These are phyloP conservation scores for Epinotia ramella DNA, from an alignment of 2,888 invertebrate genomes.

Conservation along the genomic window DNA sequence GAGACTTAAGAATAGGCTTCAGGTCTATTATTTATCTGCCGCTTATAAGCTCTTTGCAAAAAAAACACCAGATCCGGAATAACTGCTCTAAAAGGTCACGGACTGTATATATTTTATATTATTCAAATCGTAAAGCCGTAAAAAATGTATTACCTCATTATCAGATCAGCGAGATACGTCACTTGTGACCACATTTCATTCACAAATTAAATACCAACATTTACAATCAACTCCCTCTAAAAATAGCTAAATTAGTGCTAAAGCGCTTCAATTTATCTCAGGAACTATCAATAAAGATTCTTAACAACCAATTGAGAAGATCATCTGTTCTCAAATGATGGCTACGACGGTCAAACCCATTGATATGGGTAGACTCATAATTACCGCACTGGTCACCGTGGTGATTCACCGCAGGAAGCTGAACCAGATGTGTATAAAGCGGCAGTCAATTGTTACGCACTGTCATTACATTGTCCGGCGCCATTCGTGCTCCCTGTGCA, in stretches of 20 bases:
- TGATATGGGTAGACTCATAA: conserved; percentile 17
- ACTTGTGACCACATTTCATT: background rate
- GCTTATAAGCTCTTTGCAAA: no score
- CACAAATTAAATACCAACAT: background rate
- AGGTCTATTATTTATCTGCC: no score
- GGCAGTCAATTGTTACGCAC: background rate
- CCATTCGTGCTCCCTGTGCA: conserved; percentile 3
- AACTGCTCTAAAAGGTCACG: no score
- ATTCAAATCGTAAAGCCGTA: no score
- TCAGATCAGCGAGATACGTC: background rate
- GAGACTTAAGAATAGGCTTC: no score
- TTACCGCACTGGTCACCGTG: background rate
- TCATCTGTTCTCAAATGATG: background rate
- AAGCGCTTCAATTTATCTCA: background rate
- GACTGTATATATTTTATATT: no score
- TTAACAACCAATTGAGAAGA: background rate
- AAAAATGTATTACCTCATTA: background rate
- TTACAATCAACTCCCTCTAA: background rate
- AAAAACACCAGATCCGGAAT: no score
- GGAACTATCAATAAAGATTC: conserved; percentile 3
- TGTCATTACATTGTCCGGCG: conserved; percentile 26
- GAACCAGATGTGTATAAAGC: conserved; percentile 21
- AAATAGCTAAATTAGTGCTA: conserved; percentile 11
- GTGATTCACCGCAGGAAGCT: conserved; percentile 19
- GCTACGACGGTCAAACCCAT: conserved; percentile 9